phyloP scores from a whole-genome alignment of 2,797 vertebrate species.

The Balearica regulorum region DNA sequence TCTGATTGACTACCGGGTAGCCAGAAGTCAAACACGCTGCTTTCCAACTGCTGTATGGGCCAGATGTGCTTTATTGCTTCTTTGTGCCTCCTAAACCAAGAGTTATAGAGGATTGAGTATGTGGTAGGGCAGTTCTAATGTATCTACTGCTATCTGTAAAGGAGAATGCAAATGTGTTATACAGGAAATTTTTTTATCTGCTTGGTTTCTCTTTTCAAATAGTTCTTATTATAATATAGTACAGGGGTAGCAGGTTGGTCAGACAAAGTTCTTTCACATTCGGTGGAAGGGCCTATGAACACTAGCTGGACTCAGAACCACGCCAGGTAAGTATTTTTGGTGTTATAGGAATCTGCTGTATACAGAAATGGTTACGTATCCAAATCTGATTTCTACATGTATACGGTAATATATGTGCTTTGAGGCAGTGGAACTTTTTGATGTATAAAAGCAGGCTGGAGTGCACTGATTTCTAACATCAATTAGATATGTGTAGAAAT shows the following conservation, averaged over 20 bases:
- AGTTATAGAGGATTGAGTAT: background rate
- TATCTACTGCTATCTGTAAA: background rate
- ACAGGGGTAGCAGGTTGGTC: background rate
- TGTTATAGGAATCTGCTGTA: background rate
- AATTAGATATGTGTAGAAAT: background rate
- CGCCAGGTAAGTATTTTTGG: background rate
- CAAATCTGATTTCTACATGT: background rate
- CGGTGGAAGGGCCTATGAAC: background rate
- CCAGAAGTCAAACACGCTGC: background rate
- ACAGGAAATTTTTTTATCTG: background rate
- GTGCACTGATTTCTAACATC: accelerated
- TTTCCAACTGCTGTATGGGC: background rate
- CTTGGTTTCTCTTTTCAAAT: background rate
- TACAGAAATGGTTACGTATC: background rate
- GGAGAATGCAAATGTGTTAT: background rate
- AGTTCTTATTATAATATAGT: background rate
- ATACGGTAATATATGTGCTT: background rate
- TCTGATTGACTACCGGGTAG: background rate
- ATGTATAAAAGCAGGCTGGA: background rate
- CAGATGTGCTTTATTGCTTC: background rate
- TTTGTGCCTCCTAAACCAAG: background rate
- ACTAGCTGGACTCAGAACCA: background rate
- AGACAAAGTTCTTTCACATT: background rate
- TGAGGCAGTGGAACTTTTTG: background rate
- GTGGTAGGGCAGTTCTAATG: background rate